A percentile compares a stretch with the other conserved stretches of the same genome.
These are phyloP conservation scores for Pelobates cultripes DNA, from an alignment of 2,797 vertebrate species.

Conservation along the genomic window DNA sequence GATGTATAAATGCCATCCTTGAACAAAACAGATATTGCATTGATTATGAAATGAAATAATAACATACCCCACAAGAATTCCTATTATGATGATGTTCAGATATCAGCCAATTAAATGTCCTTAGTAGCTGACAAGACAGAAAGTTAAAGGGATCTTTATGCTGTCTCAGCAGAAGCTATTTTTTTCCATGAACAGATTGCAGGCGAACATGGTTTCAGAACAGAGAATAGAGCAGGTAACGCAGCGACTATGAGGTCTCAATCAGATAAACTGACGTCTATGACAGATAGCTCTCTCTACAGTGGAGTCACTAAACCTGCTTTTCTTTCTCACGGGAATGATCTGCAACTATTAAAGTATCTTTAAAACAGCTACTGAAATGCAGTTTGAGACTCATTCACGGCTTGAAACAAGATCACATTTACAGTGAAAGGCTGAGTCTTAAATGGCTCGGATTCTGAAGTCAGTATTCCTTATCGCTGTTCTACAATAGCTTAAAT, in stretches of 20 bases:
- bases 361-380: conserved; percentile 76
- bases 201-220: conserved; percentile 64
- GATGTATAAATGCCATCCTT: conserved; percentile 23
- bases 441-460: conserved; percentile 78
- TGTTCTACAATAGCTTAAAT: conserved; percentile 70
- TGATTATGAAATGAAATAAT: conserved; percentile 58
- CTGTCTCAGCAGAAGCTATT: conserved; percentile 57
- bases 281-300: conserved; percentile 77
- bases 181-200: conserved; percentile 60
- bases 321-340: conserved; percentile 77
- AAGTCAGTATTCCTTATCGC: conserved; percentile 77
- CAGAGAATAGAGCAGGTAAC: conserved; percentile 63
- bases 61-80: conserved; percentile 57
- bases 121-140: conserved; percentile 62
- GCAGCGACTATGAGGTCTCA: conserved; percentile 65
- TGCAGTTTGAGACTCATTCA: conserved; percentile 72
- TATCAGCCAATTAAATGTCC: conserved; percentile 61
- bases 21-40: conserved; percentile 54
- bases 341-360: conserved; percentile 73
- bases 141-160: conserved; percentile 60
- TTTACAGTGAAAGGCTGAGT: conserved; percentile 76
- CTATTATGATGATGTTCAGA: conserved; percentile 62
- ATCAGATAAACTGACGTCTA: conserved; percentile 77
- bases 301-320: conserved; percentile 80
- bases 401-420: conserved; percentile 83